Percentiles rank a stretch among this genome's conserved stretches.
Conservation (phyloP, 2,113 vertebrate species). For the Ictalurus punctatus region DNA sequence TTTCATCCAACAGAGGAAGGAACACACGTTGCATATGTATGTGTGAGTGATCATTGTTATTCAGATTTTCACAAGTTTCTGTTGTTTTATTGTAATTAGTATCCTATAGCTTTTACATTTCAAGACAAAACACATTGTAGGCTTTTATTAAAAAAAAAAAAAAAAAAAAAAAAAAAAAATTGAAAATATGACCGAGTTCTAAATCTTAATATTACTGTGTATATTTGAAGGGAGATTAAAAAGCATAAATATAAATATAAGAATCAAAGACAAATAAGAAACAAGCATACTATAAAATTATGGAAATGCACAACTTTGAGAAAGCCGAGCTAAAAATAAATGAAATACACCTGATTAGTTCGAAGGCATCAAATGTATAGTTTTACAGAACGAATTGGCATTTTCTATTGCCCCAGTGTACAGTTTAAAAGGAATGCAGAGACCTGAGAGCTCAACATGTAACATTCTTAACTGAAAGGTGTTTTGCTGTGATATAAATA, state of each 20-base stretch:
- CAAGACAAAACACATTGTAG: background rate
- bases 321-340: background rate
- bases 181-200: background rate
- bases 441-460: background rate
- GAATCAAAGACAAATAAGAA: background rate
- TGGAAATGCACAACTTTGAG: background rate
- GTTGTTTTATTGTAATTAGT: background rate
- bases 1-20: constrained; percentile 1
- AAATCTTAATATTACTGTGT: background rate
- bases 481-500: background rate
- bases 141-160: no score
- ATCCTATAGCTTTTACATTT: background rate
- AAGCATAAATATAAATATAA: background rate
- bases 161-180: no score
- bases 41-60: background rate
- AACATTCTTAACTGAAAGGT: background rate
- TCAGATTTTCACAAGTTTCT: background rate
- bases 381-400: no score
- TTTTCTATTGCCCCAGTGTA: background rate
- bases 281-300: background rate
- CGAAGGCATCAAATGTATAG: background rate
- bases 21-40: background rate
- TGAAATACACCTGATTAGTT: background rate
- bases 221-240: background rate
- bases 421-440: background rate